A percentile compares a stretch with the other conserved stretches of the same genome.
phyloP scores from a whole-genome alignment of 2,113 vertebrate genomes.

The Sorex araneus region DNA sequence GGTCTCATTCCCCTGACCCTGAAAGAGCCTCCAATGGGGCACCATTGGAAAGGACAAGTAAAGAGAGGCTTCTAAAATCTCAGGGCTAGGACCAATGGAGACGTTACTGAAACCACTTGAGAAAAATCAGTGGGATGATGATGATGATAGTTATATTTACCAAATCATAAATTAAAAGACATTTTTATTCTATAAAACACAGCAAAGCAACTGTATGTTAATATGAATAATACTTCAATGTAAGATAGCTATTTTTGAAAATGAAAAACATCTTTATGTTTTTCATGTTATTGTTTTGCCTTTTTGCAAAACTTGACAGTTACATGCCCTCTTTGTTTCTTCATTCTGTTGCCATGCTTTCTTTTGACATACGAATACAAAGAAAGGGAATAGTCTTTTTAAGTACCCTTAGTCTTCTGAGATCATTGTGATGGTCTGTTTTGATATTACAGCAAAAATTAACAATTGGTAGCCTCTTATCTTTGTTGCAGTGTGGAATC shows the following conservation, averaged over 20 bases:
- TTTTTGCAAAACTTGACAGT: background rate
- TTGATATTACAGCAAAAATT: background rate
- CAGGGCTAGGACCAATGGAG: too few relatives aligned
- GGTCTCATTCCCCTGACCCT: too few relatives aligned
- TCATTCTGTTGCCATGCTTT: background rate
- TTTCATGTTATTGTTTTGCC: background rate
- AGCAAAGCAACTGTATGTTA: background rate
- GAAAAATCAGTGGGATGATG: too few relatives aligned
- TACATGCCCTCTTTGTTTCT: background rate
- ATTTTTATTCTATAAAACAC: constrained; percentile 16
- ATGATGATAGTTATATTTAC: background rate
- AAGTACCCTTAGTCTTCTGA: background rate
- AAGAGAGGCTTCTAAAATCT: too few relatives aligned
- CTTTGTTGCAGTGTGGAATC: background rate
- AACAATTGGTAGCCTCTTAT: background rate
- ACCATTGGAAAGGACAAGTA: too few relatives aligned
- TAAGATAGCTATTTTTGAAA: constrained; percentile 43
- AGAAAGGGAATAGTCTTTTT: background rate
- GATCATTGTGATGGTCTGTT: background rate
- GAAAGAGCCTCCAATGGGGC: too few relatives aligned
- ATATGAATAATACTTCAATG: constrained; percentile 17
- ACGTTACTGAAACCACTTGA: too few relatives aligned
- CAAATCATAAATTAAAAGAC: constrained; percentile 32
- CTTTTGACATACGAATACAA: constrained; percentile 11
- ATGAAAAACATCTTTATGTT: too few relatives aligned